A percentile compares a stretch with the other conserved stretches of the same genome.
phyloP scores from a whole-genome alignment of 64 coral and sea anemone genomes.

The Platygyra sinensis region DNA sequence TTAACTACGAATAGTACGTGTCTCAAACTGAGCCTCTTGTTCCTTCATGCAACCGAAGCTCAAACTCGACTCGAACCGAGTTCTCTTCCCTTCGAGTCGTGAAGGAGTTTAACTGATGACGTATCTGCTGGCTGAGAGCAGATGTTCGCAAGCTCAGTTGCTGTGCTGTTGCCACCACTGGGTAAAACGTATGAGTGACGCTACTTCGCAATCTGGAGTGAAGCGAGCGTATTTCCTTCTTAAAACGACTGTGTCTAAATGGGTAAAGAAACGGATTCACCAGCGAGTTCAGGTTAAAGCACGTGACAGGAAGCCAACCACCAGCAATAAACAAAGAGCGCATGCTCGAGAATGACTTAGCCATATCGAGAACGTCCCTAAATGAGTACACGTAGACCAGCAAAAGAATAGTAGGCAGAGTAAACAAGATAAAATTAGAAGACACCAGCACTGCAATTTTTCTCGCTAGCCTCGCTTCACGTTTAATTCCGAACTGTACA shows the following conservation, averaged over 20 bases:
- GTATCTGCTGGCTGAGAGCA: conserved; percentile 2
- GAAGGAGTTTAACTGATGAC: conserved; percentile 29
- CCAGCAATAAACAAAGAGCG: conserved; percentile 51
- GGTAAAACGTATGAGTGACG: conserved; percentile 15
- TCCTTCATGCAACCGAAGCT: background rate
- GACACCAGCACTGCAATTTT: conserved; percentile 33
- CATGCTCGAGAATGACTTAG: conserved; percentile 18
- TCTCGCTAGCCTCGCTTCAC: conserved; percentile 49
- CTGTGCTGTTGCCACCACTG: conserved; percentile 1
- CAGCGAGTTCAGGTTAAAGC: conserved; percentile 47
- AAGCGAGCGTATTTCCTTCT: conserved; percentile 37
- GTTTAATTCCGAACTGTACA: conserved; percentile 43
- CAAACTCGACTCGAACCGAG: background rate
- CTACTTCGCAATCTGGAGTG: background rate
- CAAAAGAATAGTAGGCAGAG: conserved; percentile 52
- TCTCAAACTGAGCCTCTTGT: background rate
- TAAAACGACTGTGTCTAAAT: conserved; percentile 54
- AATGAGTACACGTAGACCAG: conserved; percentile 61
- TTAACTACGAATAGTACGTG: too few relatives aligned
- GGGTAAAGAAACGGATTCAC: conserved; percentile 64
- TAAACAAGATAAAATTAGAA: conserved; percentile 55
- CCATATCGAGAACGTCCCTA: conserved; percentile 5
- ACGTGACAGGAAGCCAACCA: conserved; percentile 65
- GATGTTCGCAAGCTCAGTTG: conserved; percentile 13
- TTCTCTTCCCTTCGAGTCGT: conserved; percentile 10